Base-by-base conservation (phyloP, 2,888 invertebrate genomes). In the Sminthurinus aureus region DNA sequence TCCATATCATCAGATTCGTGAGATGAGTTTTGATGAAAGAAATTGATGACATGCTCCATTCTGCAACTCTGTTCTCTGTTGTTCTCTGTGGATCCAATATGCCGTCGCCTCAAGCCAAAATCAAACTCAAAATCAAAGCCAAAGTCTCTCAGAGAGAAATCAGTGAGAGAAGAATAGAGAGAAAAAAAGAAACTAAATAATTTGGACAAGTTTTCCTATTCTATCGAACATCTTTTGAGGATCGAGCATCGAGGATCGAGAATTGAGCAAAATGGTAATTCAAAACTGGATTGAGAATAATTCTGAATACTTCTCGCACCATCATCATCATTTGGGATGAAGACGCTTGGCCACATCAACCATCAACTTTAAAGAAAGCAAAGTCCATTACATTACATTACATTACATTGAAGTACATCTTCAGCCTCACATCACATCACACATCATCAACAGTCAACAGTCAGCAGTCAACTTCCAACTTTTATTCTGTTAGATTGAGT, bases 211-310 rank as follows among this genome's bases (percentile, higher is more conserved):
- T 81, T 81, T 73, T 81, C 66, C 64, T 38, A 38, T 38, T 38
- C 38, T 6, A 38, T 38, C 15, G 18, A 64, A 3, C 15, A 15
- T 18, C 64, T n/a, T n/a, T 64, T 24, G n/a, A 15, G n/a, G 3
- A 64, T 38, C 15, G 18, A 64, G 18, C 15, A 15, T 18, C 64
- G n/a, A 15, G n/a, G 3, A 64, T 38, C 64, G n/a, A 15, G n/a
- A 15, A 69, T 74, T 26, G 24, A 73, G 74, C 26, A 38, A 73
- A 81, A 81, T 50, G 24, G 74, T 50, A 81, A 81, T 81, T 81
- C 81, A 74, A 81, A 80, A 81, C 81, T 81, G 81, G 81, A 81
- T 81, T 75, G 80, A 80, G 80, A 71, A 80, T 38, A 38, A 38
- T 38, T 38, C 38, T 38, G 38, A 38, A 38, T 38, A 38, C 38